These are phyloP conservation scores for Parochlus steinenii DNA, from an alignment of 2,888 invertebrate species.

Conservation along the genomic window DNA sequence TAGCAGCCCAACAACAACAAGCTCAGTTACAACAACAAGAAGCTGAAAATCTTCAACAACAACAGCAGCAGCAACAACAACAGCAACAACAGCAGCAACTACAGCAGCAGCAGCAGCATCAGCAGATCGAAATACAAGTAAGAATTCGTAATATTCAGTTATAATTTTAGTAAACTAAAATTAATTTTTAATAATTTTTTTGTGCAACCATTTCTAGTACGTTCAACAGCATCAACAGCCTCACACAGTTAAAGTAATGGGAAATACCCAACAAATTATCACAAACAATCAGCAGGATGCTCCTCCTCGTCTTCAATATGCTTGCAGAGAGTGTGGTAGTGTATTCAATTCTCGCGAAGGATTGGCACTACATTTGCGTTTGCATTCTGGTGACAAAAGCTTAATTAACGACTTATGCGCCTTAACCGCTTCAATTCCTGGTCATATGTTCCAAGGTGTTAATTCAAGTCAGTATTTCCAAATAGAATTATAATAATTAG, in stretches of 20 bases:
- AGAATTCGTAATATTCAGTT: conserved; percentile 9
- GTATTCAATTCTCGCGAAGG: conserved; percentile 56
- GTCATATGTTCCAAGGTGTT: conserved; percentile 34
- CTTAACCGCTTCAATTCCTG: conserved; percentile 58
- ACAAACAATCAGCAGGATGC: conserved; percentile 28
- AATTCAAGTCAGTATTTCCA: conserved; percentile 7
- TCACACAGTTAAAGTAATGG: conserved; percentile 30
- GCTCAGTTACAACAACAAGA: conserved; percentile 12
- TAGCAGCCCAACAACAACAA: conserved; percentile 14
- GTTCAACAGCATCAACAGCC: conserved; percentile 23
- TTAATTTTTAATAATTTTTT: neutral
- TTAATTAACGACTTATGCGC: conserved; percentile 68
- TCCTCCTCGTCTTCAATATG: conserved; percentile 28
- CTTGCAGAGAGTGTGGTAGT: conserved; percentile 42
- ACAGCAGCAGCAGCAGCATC: conserved; percentile 31
- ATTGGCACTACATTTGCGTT: conserved; percentile 56
- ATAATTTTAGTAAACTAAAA: neutral
- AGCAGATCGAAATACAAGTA: conserved; percentile 23
- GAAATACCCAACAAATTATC: conserved; percentile 27
- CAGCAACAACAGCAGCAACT: conserved; percentile 30
- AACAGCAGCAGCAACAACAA: conserved; percentile 28
- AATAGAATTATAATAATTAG: neutral
- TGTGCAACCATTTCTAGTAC: neutral
- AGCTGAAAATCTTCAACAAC: conserved; percentile 25
- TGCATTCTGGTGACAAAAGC: conserved; percentile 65